phyloP scores from a whole-genome alignment of 2,113 vertebrate genomes.

The Shinisaurus crocodilurus region DNA sequence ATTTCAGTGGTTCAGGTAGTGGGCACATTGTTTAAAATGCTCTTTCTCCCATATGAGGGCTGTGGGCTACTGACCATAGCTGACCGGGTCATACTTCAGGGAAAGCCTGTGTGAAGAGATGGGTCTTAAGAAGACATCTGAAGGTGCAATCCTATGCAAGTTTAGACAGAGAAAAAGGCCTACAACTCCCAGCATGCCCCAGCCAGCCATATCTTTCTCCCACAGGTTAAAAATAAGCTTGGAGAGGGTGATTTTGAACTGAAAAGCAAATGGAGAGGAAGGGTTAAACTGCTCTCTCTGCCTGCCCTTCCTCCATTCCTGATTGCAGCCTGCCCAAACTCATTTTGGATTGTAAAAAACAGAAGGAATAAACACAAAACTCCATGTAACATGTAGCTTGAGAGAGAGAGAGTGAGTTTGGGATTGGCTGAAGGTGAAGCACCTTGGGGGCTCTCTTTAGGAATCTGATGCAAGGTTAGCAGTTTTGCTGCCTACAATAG shows the following conservation, averaged over 20 bases:
- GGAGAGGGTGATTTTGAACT: slow-evolving; percentile 25
- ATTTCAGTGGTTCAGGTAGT: background rate
- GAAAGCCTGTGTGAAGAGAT: no score
- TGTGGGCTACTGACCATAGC: no score
- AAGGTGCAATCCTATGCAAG: no score
- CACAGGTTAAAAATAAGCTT: background rate
- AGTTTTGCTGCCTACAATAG: background rate
- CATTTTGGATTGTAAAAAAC: background rate
- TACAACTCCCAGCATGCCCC: no score
- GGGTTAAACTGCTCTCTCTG: background rate
- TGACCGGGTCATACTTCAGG: no score
- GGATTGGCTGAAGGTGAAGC: background rate
- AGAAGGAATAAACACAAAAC: background rate
- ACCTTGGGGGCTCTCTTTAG: background rate
- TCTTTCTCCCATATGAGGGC: background rate
- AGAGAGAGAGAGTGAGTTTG: background rate
- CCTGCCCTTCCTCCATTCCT: background rate
- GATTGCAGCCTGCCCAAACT: background rate
- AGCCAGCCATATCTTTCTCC: background rate
- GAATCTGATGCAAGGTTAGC: background rate
- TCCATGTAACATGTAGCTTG: background rate
- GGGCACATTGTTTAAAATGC: background rate
- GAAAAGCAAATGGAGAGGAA: background rate
- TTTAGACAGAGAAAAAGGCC: no score
- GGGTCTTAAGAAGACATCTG: no score